Conservation (phyloP, 2,797 vertebrate genomes). For the Distichodus sexfasciatus region DNA sequence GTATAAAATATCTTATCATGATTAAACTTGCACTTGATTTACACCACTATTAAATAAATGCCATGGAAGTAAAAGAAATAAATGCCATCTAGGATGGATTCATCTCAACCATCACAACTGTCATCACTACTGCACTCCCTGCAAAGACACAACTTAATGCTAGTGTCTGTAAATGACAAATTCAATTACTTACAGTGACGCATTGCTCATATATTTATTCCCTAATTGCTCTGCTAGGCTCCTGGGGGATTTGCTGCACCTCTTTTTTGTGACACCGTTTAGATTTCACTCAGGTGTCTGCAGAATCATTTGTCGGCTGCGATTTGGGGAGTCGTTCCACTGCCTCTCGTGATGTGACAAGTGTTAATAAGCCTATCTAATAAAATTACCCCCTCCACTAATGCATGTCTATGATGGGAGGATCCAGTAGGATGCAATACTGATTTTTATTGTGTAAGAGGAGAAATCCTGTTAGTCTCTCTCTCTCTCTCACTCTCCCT, state of each 20-base stretch:
- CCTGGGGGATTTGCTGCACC: not conserved
- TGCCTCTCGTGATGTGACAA: not conserved
- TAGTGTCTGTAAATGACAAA: constrained; percentile 9
- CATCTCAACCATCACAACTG: too few relatives aligned
- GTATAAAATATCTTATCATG: not conserved
- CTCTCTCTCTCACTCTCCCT: constrained; percentile 8
- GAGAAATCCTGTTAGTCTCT: not conserved
- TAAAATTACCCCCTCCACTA: constrained; percentile 19
- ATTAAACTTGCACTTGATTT: not conserved
- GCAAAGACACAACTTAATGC: not conserved
- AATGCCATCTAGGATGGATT: too few relatives aligned
- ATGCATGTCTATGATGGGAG: not conserved
- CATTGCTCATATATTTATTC: constrained; percentile 9
- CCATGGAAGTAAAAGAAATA: too few relatives aligned
- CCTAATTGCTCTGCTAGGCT: constrained; percentile 2
- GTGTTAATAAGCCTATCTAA: constrained; percentile 30
- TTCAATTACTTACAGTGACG: constrained; percentile 2
- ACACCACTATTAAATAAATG: too few relatives aligned
- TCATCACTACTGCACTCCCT: not conserved
- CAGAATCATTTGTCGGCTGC: constrained; percentile 7
- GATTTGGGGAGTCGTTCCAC: not conserved
- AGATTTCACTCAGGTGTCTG: constrained; percentile 4
- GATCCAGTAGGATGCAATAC: not conserved
- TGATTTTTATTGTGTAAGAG: not conserved
- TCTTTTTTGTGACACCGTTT: constrained; percentile 13